Percentiles rank a stretch among this genome's conserved stretches.
Evolutionary conservation across 2,888 invertebrate genomes (phyloP).

Genomic region (Chrysotoxum bicinctum): DNA sequence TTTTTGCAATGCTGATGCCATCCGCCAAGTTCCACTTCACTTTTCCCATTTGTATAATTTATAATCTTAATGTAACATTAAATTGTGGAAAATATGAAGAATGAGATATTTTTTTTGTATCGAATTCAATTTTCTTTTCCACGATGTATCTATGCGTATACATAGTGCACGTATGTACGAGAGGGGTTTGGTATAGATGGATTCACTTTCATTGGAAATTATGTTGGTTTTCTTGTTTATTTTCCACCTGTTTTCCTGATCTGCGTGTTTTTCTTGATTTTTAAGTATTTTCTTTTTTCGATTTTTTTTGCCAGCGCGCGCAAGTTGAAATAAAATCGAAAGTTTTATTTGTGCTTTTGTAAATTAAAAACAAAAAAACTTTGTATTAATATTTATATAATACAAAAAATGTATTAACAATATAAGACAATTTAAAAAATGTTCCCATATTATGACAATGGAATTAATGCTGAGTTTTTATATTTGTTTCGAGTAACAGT

Average conservation of each 20-base stretch:
- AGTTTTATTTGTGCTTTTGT: conserved; percentile 38
- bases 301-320: background rate
- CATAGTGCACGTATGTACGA: background rate
- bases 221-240: conserved; percentile 58
- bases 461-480: background rate
- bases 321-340: conserved; percentile 59
- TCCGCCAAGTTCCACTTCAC: conserved; percentile 59
- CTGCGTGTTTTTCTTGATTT: conserved; percentile 55
- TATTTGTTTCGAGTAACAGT: background rate
- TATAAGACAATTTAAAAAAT: background rate
- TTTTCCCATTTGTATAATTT: conserved; percentile 62
- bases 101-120: conserved; percentile 23
- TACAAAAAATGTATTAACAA: background rate
- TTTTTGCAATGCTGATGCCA: conserved; percentile 21
- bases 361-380: background rate
- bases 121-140: conserved; percentile 27
- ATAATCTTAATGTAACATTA: conserved; percentile 70
- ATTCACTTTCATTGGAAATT: conserved; percentile 72
- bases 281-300: conserved; percentile 17
- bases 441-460: background rate
- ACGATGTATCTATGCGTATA: background rate
- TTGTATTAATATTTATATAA: conserved; percentile 23
- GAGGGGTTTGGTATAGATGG: conserved; percentile 10
- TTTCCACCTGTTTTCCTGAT: conserved; percentile 71
- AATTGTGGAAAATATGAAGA: conserved; percentile 67